These are phyloP conservation scores for Cyanistes caeruleus DNA, from an alignment of 2,113 vertebrate species.

Conservation along the genomic window DNA sequence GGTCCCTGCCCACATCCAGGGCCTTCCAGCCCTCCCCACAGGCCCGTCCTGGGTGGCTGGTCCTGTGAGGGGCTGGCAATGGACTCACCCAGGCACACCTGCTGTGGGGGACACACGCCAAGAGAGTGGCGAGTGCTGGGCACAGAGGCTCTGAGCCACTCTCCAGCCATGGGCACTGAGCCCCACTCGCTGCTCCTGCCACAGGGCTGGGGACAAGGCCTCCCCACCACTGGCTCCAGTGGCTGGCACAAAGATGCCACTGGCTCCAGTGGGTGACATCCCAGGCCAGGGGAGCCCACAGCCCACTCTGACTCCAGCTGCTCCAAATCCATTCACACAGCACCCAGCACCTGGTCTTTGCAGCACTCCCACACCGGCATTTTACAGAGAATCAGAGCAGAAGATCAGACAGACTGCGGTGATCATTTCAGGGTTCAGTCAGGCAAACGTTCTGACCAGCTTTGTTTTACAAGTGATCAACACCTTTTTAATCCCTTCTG, in stretches of 20 bases:
- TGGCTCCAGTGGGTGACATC: neutral
- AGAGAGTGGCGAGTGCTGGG: accelerated
- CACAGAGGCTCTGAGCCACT: neutral
- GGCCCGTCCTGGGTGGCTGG: accelerated
- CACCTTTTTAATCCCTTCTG: neutral
- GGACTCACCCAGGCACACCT: accelerated
- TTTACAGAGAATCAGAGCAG: too few species aligned
- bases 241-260: neutral
- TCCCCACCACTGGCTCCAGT: accelerated
- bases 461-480: neutral
- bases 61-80: accelerated
- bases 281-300: neutral
- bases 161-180: neutral
- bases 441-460: neutral
- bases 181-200: neutral
- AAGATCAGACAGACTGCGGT: too few species aligned
- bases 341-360: neutral
- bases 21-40: neutral
- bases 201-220: accelerated
- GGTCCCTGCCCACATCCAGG: neutral
- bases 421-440: neutral
- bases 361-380: neutral
- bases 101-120: accelerated
- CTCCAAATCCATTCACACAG: neutral
- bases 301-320: neutral